A percentile compares a stretch with the other conserved stretches of the same genome.
Evolutionary conservation across 2,797 vertebrate genomes (phyloP).

Genomic region (Adelosebastes latens): DNA sequence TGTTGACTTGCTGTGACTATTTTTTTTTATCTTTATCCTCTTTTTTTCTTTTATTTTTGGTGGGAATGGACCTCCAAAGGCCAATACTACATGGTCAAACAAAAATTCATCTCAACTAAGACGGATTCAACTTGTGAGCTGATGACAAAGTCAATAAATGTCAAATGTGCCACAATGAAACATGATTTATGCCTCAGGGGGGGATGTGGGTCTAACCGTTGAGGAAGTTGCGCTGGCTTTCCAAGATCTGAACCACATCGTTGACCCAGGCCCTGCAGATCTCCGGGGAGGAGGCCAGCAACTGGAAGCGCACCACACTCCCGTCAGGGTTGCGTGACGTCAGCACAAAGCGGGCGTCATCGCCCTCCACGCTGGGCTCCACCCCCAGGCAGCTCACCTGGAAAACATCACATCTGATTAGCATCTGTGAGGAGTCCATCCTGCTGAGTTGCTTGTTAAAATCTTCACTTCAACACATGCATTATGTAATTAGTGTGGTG

Average conservation of each 20-base stretch:
- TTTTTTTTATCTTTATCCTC: background rate
- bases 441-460: constrained; percentile 57
- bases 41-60: background rate
- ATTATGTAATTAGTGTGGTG: constrained; percentile 46
- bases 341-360: constrained; percentile 87
- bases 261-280: constrained; percentile 88
- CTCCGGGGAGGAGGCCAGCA: constrained; percentile 84
- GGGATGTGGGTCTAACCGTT: constrained; percentile 82
- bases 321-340: constrained; percentile 90
- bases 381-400: constrained; percentile 93
- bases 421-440: constrained; percentile 46
- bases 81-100: background rate
- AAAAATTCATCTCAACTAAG: background rate
- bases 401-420: constrained; percentile 65
- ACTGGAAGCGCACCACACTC: constrained; percentile 84
- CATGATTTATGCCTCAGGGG: background rate
- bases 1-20: background rate
- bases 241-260: constrained; percentile 91
- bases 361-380: constrained; percentile 86
- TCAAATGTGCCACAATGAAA: background rate
- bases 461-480: constrained; percentile 27
- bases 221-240: constrained; percentile 93
- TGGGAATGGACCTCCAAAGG: background rate
- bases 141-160: background rate
- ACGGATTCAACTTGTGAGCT: background rate